phyloP scores from a whole-genome alignment of 2,888 invertebrate species.

The Drosophila paucipuncta region DNA sequence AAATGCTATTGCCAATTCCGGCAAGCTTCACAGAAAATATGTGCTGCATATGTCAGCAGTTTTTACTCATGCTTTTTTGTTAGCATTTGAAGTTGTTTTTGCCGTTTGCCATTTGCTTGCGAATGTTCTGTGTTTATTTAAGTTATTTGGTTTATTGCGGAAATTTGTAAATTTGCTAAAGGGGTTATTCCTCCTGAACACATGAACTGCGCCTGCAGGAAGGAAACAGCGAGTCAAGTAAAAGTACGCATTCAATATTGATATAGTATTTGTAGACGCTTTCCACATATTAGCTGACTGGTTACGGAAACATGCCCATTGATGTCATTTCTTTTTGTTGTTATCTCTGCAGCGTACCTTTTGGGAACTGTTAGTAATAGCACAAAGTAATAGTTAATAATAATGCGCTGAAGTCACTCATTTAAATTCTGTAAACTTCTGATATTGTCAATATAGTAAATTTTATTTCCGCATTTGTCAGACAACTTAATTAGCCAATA shows the following conservation, averaged over 20 bases:
- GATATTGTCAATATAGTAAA: background rate
- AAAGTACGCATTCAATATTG: slow-evolving; percentile 45
- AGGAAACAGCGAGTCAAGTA: background rate
- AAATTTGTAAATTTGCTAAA: slow-evolving; percentile 75
- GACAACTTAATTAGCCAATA: slow-evolving; percentile 45
- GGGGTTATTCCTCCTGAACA: slow-evolving; percentile 52
- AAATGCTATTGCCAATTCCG: slow-evolving; percentile 43
- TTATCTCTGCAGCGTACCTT: too few species aligned
- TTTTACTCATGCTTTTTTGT: slow-evolving; percentile 39
- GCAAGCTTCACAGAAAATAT: slow-evolving; percentile 38
- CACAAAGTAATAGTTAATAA: background rate
- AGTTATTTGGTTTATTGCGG: slow-evolving; percentile 78
- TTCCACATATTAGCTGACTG: background rate
- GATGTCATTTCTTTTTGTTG: background rate
- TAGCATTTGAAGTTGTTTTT: slow-evolving; percentile 63
- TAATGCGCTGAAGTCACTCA: background rate
- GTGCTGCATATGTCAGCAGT: slow-evolving; percentile 76
- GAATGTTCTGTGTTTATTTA: slow-evolving; percentile 71
- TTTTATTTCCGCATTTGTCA: slow-evolving; percentile 24
- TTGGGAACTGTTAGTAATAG: too few species aligned
- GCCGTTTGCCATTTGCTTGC: slow-evolving; percentile 43
- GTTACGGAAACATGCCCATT: background rate
- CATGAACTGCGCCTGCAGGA: slow-evolving; percentile 5
- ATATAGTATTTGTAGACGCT: slow-evolving; percentile 23
- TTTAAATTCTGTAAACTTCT: background rate